Evolutionary conservation across 2,797 vertebrate genomes (phyloP).

Genomic region (Pygocentrus nattereri): DNA sequence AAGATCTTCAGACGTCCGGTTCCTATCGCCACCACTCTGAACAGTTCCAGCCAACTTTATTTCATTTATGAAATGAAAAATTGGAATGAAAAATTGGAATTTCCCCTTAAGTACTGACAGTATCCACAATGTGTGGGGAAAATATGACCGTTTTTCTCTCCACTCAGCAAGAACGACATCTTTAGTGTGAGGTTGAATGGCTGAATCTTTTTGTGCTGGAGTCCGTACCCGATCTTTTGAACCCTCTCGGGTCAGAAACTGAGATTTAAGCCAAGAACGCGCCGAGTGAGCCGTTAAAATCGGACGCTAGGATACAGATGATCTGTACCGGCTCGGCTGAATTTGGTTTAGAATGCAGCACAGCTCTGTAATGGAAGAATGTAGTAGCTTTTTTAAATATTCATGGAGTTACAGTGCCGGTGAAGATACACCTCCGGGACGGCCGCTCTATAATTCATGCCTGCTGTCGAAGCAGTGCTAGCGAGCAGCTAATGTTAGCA

Average conservation of each 20-base stretch:
- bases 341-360: neutral
- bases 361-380: neutral
- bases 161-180: no score
- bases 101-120: no score
- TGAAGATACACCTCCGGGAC: conserved; percentile 12
- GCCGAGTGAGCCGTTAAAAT: neutral
- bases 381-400: conserved; percentile 34
- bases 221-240: neutral
- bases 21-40: no score
- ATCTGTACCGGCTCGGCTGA: neutral
- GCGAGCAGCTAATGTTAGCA: neutral
- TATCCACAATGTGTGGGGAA: no score
- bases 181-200: no score
- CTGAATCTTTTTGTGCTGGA: no score
- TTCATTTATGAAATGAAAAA: no score
- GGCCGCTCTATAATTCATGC: conserved; percentile 26
- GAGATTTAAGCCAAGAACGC: neutral
- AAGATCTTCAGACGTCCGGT: no score
- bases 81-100: no score
- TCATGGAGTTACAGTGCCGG: neutral
- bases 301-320: neutral
- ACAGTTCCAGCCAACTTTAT: no score
- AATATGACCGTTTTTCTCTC: no score
- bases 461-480: neutral
- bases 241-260: neutral